phyloP scores from a whole-genome alignment of 2,888 invertebrate genomes.

The Prosapia bicincta region DNA sequence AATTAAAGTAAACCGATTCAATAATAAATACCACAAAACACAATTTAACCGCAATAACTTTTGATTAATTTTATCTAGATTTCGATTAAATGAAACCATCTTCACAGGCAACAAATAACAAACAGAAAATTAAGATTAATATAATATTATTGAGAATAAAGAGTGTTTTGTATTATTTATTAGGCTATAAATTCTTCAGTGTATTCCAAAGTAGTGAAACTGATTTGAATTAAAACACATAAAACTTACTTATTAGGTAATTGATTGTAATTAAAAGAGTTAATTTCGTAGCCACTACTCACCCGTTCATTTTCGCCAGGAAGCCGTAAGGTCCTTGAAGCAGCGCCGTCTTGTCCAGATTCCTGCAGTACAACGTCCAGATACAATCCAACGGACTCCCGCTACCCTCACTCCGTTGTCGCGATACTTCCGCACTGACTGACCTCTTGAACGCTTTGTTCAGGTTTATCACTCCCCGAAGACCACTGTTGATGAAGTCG shows the following conservation, averaged over 20 bases:
- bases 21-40: too few species aligned
- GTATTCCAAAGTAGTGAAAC: too few species aligned
- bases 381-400: constrained; percentile 54
- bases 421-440: constrained; percentile 44
- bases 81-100: too few species aligned
- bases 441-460: constrained; percentile 56
- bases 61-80: too few species aligned
- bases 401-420: constrained; percentile 42
- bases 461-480: constrained; percentile 55
- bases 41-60: too few species aligned
- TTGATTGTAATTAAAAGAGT: neutral
- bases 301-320: constrained; percentile 60
- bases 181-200: too few species aligned
- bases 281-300: constrained; percentile 38
- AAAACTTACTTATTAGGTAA: neutral
- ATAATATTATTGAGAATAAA: too few species aligned
- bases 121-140: too few species aligned
- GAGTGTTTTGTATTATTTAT: too few species aligned
- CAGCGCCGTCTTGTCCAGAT: constrained; percentile 53
- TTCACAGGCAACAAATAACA: too few species aligned
- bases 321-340: constrained; percentile 54
- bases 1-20: too few species aligned
- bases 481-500: constrained; percentile 54
- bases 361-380: constrained; percentile 57
- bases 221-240: too few species aligned